Evolutionary conservation across 2,113 vertebrate genomes (phyloP).

Genomic region (Dromaius novaehollandiae): DNA sequence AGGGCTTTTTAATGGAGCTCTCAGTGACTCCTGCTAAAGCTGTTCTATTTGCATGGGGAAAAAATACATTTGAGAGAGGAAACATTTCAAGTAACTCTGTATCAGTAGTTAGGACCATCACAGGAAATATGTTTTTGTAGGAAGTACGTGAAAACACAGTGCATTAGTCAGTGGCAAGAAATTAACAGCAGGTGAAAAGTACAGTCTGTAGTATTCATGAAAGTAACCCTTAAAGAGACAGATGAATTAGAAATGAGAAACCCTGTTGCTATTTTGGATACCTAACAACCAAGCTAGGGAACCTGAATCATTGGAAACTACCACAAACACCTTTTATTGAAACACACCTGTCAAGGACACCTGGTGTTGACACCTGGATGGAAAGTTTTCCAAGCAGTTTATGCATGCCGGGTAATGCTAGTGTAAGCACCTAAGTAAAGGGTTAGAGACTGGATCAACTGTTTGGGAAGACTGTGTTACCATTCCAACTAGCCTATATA

Average conservation of each 20-base stretch:
- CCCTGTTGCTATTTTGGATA: neutral
- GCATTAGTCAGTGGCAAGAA: neutral
- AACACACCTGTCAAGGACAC: neutral
- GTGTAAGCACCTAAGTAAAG: neutral
- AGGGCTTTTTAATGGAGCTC: neutral
- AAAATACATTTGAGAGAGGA: neutral
- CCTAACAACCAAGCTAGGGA: neutral
- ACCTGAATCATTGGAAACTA: neutral
- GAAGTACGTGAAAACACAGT: neutral
- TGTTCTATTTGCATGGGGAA: neutral
- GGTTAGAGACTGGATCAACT: neutral
- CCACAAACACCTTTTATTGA: neutral
- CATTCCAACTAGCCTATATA: neutral
- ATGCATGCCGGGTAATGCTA: neutral
- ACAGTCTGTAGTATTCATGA: neutral
- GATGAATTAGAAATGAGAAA: slow-evolving; percentile 22
- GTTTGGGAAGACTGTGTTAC: neutral
- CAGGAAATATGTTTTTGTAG: neutral
- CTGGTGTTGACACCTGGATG: neutral
- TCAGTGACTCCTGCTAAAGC: neutral
- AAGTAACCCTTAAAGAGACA: neutral
- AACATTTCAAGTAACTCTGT: neutral
- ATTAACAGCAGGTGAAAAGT: slow-evolving; percentile 4
- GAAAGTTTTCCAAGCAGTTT: neutral
- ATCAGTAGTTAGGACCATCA: neutral